Conservation (phyloP, 1,140 invertebrate species). For the Zaprionus davidi region DNA sequence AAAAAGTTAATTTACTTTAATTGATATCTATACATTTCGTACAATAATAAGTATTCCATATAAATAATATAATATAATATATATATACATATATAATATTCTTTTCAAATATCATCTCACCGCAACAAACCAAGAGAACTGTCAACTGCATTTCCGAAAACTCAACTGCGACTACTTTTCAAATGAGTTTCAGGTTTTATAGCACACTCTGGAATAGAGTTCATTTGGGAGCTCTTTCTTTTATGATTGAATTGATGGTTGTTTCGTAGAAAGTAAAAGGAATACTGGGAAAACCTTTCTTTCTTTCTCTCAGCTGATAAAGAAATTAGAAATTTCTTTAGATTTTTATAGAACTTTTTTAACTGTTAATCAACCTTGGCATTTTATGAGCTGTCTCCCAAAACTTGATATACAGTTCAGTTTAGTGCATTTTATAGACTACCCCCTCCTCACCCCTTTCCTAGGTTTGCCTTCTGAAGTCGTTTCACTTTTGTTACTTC, state of each 20-base stretch:
- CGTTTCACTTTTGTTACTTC: conserved; percentile 26
- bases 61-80: no score
- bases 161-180: conserved; percentile 15
- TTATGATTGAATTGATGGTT: conserved; percentile 23
- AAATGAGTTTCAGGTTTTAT: conserved; percentile 36
- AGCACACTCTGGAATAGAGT: conserved; percentile 8
- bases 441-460: background rate
- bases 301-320: background rate
- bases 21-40: no score
- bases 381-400: conserved; percentile 13
- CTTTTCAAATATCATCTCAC: conserved; percentile 18
- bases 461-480: background rate
- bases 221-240: conserved; percentile 2
- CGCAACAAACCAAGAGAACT: conserved; percentile 24
- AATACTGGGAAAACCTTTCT: background rate
- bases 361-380: conserved; percentile 20
- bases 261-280: conserved; percentile 41
- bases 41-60: background rate
- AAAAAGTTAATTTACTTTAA: no score
- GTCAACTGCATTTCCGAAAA: conserved; percentile 43
- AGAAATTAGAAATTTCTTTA: conserved; percentile 11
- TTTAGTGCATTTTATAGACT: conserved; percentile 2
- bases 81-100: no score
- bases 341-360: conserved; percentile 26
- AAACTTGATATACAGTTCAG: conserved; percentile 15